Evolutionary conservation across 2,113 vertebrate genomes (phyloP).

Genomic region (Ceyx melanurus): DNA sequence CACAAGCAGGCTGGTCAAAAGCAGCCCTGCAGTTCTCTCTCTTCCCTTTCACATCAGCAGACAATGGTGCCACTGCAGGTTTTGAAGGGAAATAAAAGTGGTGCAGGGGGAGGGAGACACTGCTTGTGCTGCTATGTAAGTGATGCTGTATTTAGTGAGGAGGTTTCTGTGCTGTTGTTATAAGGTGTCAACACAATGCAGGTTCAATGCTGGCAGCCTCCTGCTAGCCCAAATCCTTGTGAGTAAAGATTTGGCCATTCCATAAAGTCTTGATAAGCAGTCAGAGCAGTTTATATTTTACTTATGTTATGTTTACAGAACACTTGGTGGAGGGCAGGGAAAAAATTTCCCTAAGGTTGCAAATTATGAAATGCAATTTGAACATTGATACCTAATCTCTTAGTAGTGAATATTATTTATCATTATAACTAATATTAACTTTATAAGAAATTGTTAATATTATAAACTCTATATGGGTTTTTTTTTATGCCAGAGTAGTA

Average conservation of each 20-base stretch:
- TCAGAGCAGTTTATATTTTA: not conserved
- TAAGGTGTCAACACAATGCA: not conserved
- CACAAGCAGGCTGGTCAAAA: not conserved
- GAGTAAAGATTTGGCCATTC: not conserved
- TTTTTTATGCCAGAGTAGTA: not conserved
- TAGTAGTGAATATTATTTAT: not conserved
- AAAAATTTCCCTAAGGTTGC: not conserved
- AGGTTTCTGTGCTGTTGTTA: not conserved
- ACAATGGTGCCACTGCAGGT: not conserved
- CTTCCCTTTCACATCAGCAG: not conserved
- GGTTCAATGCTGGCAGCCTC: not conserved
- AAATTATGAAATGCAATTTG: not conserved
- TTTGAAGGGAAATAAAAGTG: not conserved
- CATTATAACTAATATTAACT: not conserved
- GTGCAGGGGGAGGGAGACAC: rapidly evolving
- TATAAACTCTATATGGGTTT: not conserved
- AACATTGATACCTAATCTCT: not conserved
- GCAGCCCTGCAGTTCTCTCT: not conserved
- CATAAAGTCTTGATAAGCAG: not conserved
- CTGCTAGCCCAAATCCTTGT: not conserved
- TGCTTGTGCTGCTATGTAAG: not conserved
- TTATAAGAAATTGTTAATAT: not conserved
- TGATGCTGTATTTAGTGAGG: not conserved
- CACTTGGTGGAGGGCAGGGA: not conserved
- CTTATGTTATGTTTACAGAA: too few relatives aligned